A percentile compares a stretch with the other conserved stretches of the same genome.
phyloP scores from a whole-genome alignment of 2,113 vertebrate species.

The Sclerurus mexicanus region DNA sequence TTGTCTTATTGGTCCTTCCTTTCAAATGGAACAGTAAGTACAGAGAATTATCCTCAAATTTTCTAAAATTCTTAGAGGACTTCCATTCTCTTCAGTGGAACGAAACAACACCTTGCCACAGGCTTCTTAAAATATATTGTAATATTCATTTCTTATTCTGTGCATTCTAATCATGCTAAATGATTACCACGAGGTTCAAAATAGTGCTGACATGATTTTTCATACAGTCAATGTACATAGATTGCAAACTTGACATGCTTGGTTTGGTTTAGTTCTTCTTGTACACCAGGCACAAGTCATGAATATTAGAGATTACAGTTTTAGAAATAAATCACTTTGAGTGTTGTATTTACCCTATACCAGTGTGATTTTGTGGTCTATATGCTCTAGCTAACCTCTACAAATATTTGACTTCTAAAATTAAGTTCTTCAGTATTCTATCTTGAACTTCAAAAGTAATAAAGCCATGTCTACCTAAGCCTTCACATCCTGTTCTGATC shows the following conservation, averaged over 20 bases:
- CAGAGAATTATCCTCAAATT: not conserved
- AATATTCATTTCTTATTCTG: not conserved
- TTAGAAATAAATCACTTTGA: not conserved
- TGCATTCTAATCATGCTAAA: not conserved
- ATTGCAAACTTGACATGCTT: not conserved
- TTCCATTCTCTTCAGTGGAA: not conserved
- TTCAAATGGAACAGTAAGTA: not conserved
- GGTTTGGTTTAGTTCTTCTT: not conserved
- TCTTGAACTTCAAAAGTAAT: not conserved
- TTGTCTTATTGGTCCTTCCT: not conserved
- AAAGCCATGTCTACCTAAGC: not conserved
- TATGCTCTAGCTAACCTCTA: not conserved
- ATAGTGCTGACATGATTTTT: not conserved
- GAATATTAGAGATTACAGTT: not conserved
- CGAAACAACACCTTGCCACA: not conserved
- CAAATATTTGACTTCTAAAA: not conserved
- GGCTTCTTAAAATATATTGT: not conserved
- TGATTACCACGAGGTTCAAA: not conserved
- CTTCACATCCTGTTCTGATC: not conserved
- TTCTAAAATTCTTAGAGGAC: not conserved
- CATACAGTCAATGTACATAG: not conserved
- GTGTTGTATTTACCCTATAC: not conserved
- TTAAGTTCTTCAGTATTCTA: not conserved
- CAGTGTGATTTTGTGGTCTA: not conserved
- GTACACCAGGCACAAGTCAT: not conserved